Evolutionary conservation across 2,797 vertebrate species (phyloP).

Genomic region (Sylvilagus floridanus): DNA sequence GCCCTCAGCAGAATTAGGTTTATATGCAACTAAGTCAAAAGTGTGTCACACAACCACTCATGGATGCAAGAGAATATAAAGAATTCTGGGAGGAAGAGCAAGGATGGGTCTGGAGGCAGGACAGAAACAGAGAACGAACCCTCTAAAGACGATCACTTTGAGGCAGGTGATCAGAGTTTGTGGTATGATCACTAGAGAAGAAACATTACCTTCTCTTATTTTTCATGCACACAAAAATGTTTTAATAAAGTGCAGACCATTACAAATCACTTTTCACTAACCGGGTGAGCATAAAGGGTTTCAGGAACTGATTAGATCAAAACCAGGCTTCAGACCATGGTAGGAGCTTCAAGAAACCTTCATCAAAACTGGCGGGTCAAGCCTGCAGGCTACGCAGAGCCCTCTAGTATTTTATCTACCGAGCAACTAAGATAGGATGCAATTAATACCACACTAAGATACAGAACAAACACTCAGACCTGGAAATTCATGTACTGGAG

Average conservation of each 20-base stretch:
- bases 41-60: neutral
- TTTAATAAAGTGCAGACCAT: conserved; percentile 1
- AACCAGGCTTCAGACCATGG: neutral
- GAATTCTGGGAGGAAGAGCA: neutral
- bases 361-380: neutral
- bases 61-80: neutral
- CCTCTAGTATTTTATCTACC: conserved; percentile 33
- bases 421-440: neutral
- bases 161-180: neutral
- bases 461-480: neutral
- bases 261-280: neutral
- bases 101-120: neutral
- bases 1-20: neutral
- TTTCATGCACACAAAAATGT: neutral
- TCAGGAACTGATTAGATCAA: neutral
- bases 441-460: neutral
- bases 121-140: neutral
- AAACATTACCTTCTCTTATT: neutral
- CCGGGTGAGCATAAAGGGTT: neutral
- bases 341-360: neutral
- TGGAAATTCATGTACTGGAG: neutral
- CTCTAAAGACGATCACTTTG: too few species aligned
- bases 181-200: neutral
- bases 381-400: neutral
- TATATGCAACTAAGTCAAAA: neutral